These are phyloP conservation scores for Falcaria lacertinaria DNA, from an alignment of 2,888 invertebrate genomes.

Conservation along the genomic window DNA sequence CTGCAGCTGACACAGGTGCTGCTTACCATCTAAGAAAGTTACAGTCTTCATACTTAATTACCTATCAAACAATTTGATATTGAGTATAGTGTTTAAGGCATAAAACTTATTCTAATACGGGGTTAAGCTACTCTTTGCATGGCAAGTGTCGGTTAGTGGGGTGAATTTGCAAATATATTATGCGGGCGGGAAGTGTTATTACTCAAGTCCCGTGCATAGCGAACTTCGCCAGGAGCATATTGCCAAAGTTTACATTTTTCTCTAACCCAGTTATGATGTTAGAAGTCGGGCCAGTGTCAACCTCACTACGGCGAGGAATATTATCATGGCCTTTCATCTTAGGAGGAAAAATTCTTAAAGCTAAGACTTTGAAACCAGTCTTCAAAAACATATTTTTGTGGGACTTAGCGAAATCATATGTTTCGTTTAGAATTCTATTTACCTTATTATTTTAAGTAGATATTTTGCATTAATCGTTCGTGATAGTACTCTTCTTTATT, in stretches of 20 bases:
- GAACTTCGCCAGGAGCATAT: slow-evolving; percentile 55
- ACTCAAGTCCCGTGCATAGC: slow-evolving; percentile 48
- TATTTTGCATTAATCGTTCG: too few species aligned
- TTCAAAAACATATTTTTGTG: too few species aligned
- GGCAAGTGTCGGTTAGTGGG: slow-evolving; percentile 26
- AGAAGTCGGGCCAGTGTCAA: slow-evolving; percentile 47
- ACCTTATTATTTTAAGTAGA: too few species aligned
- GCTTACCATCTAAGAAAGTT: too few species aligned
- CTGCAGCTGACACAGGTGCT: too few species aligned
- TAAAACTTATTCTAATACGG: slow-evolving; percentile 23
- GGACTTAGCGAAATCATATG: too few species aligned
- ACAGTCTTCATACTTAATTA: too few species aligned
- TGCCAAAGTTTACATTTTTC: slow-evolving; percentile 73
- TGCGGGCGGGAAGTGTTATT: slow-evolving; percentile 46
- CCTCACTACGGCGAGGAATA: slow-evolving; percentile 42
- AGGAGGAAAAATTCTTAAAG: slow-evolving; percentile 27
- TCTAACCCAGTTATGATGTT: slow-evolving; percentile 65
- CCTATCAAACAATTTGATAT: too few species aligned
- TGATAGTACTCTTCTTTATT: too few species aligned
- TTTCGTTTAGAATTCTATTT: too few species aligned
- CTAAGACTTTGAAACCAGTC: too few species aligned
- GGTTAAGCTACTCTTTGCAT: slow-evolving; percentile 15
- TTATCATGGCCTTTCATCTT: slow-evolving; percentile 49
- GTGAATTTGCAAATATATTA: slow-evolving; percentile 54
- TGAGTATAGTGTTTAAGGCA: background rate